A percentile compares a stretch with the other conserved stretches of the same genome.
Evolutionary conservation across 1,140 invertebrate species (phyloP).

Genomic region (Diploscapter pachys): DNA sequence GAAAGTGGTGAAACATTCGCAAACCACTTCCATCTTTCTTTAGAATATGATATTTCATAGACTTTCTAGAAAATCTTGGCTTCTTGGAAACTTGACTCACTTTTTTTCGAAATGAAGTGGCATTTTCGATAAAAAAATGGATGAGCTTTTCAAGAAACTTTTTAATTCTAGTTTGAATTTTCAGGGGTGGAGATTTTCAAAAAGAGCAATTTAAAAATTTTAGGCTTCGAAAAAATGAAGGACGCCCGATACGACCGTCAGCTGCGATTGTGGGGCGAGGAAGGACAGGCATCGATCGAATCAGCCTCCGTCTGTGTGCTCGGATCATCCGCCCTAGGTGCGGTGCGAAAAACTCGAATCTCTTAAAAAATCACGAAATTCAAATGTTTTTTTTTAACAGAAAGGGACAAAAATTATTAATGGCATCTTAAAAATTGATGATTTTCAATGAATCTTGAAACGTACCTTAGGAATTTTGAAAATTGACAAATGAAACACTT

Average conservation of each 20-base stretch:
- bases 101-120: no score
- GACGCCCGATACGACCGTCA: slow-evolving; percentile 39
- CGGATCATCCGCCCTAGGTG: slow-evolving; percentile 87
- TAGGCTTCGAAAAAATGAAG: not conserved
- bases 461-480: not conserved
- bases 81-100: no score
- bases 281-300: slow-evolving; percentile 85
- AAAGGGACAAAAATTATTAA: no score
- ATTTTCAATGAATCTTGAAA: not conserved
- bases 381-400: no score
- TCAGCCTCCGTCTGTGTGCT: slow-evolving; percentile 84
- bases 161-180: no score
- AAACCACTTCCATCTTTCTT: no score
- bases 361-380: slow-evolving; percentile 1
- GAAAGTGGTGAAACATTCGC: no score
- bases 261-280: slow-evolving; percentile 85
- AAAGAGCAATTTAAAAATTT: no score
- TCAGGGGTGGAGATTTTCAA: no score
- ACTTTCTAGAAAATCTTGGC: not conserved
- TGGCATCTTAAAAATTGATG: not conserved
- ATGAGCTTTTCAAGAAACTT: no score
- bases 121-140: no score
- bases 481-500: not conserved
- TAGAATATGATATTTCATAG: not conserved
- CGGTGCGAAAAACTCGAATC: slow-evolving; percentile 55